A percentile compares a stretch with the other conserved stretches of the same genome.
These are phyloP conservation scores for Myotis lucifugus DNA, from an alignment of 2,113 vertebrate genomes.

Conservation along the genomic window DNA sequence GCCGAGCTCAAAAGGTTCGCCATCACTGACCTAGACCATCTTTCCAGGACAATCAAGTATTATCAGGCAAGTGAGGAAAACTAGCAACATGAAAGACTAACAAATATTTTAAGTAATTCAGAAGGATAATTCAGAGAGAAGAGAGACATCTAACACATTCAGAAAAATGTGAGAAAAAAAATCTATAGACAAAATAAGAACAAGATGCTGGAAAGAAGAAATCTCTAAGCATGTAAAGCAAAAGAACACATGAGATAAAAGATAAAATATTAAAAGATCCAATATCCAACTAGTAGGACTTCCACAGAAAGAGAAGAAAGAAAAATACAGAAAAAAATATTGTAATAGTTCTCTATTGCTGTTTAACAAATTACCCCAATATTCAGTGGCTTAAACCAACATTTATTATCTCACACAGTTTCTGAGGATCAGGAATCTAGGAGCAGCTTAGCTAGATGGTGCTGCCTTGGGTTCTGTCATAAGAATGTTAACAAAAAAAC, in stretches of 20 bases:
- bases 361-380: background rate
- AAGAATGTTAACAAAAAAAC: too few species aligned
- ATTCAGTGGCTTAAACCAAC: background rate
- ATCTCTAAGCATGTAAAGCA: background rate
- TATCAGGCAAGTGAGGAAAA: background rate
- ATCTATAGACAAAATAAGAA: background rate
- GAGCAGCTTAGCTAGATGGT: background rate
- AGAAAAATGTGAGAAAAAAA: background rate
- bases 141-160: background rate
- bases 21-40: background rate
- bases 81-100: conserved; percentile 9
- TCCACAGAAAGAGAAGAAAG: background rate
- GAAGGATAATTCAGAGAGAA: background rate
- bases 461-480: too few species aligned
- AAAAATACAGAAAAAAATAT: background rate
- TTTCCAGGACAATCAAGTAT: background rate
- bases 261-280: background rate
- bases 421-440: background rate
- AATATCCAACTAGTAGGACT: background rate
- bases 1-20: too few species aligned
- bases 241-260: background rate
- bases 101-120: conserved; percentile 32
- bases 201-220: background rate
- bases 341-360: background rate
- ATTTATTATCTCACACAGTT: background rate